These are phyloP conservation scores for Mormyrus lacerda DNA, from an alignment of 2,113 vertebrate species.

Conservation along the genomic window DNA sequence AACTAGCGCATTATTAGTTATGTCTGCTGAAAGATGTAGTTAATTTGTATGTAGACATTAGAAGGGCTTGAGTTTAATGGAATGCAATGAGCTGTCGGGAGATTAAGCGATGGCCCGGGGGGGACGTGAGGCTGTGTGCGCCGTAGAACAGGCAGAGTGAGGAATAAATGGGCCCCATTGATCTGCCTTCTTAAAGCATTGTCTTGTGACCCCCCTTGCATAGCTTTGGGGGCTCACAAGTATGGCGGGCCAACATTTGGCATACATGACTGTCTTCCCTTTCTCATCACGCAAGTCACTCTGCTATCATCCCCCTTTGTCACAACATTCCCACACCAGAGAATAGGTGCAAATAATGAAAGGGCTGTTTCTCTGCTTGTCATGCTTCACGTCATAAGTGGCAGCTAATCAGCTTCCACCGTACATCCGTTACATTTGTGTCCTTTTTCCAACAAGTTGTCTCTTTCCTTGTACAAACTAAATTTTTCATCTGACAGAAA, in stretches of 20 bases:
- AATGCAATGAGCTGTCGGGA: background rate
- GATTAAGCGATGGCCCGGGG: background rate
- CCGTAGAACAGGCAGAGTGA: background rate
- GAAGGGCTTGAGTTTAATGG: background rate
- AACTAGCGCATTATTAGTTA: background rate
- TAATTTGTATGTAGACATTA: background rate
- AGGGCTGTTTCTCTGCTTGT: too few species aligned
- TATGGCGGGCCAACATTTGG: conserved; percentile 23
- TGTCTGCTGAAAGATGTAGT: background rate
- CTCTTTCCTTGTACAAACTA: background rate
- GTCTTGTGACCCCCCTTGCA: conserved; percentile 52
- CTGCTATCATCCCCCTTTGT: background rate
- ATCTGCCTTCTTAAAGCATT: conserved; percentile 35
- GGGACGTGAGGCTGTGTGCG: background rate
- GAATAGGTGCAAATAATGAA: background rate
- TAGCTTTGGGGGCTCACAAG: conserved; percentile 32
- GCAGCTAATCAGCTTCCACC: background rate
- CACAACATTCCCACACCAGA: background rate
- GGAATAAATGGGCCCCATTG: conserved; percentile 55
- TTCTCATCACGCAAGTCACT: background rate
- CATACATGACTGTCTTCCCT: conserved; percentile 32
- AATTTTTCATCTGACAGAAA: background rate
- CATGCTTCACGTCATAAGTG: background rate
- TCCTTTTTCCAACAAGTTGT: background rate
- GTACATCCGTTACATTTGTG: background rate